A percentile compares a stretch with the other conserved stretches of the same genome.
Conservation (phyloP, 2,888 invertebrate genomes). For the Tachina grossa region DNA sequence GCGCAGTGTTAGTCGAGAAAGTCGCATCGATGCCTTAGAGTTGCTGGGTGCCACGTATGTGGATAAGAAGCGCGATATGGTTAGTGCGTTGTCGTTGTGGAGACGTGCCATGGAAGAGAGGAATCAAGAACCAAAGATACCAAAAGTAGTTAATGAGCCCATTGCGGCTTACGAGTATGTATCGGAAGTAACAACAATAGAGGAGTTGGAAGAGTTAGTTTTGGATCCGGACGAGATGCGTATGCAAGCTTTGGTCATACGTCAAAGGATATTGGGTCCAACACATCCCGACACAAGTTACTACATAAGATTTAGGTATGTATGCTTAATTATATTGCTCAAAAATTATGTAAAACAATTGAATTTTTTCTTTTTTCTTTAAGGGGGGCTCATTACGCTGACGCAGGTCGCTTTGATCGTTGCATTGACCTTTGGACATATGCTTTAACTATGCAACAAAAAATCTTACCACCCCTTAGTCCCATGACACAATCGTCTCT, state of each 20-base stretch:
- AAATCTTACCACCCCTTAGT: constrained; percentile 94
- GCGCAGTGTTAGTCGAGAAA: constrained; percentile 89
- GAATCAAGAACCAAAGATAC: constrained; percentile 86
- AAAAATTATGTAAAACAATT: neutral
- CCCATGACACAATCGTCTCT: constrained; percentile 97
- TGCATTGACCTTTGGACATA: constrained; percentile 98
- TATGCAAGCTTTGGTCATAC: constrained; percentile 96
- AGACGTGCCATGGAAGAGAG: constrained; percentile 95
- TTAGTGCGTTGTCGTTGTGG: constrained; percentile 94
- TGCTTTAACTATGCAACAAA: constrained; percentile 97
- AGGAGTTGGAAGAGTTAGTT: constrained; percentile 92
- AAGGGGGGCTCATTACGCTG: constrained; percentile 96
- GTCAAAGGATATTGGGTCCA: constrained; percentile 95
- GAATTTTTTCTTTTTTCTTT: constrained; percentile 75
- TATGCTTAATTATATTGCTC: neutral
- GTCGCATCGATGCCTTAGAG: constrained; percentile 94
- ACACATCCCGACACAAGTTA: constrained; percentile 98
- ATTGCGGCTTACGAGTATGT: constrained; percentile 95
- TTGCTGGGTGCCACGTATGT: constrained; percentile 97
- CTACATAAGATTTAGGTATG: constrained; percentile 92
- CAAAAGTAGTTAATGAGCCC: constrained; percentile 89
- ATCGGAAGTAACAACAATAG: constrained; percentile 90
- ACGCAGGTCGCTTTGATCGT: constrained; percentile 94
- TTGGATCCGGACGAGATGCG: constrained; percentile 98
- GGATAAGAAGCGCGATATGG: constrained; percentile 97